phyloP scores from a whole-genome alignment of 2,113 vertebrate genomes.

The Hypanus sabinus region DNA sequence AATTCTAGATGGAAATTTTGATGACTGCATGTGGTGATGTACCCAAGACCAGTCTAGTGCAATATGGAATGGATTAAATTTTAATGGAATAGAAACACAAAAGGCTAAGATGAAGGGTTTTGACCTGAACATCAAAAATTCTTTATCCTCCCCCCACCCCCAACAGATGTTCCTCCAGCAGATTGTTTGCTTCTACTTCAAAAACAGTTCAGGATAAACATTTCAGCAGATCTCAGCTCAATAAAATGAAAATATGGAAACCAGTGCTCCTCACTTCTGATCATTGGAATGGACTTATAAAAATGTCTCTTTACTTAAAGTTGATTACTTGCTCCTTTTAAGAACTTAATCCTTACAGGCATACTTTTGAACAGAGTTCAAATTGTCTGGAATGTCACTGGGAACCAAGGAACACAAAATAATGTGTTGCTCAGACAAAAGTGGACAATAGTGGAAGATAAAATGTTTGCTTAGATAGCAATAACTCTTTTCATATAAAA shows the following conservation, averaged over 20 bases:
- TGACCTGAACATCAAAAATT: too few relatives aligned
- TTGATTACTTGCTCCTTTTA: not conserved
- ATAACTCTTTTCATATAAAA: too few relatives aligned
- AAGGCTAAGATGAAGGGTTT: too few relatives aligned
- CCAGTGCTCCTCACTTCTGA: not conserved
- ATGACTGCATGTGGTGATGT: not conserved
- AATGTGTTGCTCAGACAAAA: not conserved
- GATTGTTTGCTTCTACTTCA: not conserved
- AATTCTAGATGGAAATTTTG: not conserved
- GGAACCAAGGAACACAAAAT: not conserved
- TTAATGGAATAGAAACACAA: too few relatives aligned
- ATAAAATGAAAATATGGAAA: not conserved
- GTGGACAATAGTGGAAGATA: not conserved
- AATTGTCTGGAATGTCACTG: not conserved
- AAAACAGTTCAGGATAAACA: not conserved
- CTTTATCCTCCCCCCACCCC: too few relatives aligned
- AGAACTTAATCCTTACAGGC: not conserved
- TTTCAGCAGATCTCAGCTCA: not conserved
- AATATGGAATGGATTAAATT: not conserved
- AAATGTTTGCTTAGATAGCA: too few relatives aligned
- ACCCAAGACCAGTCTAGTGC: not conserved
- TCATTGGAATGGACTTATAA: not conserved
- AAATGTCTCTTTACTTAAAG: not conserved
- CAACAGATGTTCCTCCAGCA: too few relatives aligned
- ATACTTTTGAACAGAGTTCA: not conserved